Percentiles rank a stretch among this genome's conserved stretches.
Conservation (phyloP, 2,113 vertebrate species). For the Hystrix brachyura region DNA sequence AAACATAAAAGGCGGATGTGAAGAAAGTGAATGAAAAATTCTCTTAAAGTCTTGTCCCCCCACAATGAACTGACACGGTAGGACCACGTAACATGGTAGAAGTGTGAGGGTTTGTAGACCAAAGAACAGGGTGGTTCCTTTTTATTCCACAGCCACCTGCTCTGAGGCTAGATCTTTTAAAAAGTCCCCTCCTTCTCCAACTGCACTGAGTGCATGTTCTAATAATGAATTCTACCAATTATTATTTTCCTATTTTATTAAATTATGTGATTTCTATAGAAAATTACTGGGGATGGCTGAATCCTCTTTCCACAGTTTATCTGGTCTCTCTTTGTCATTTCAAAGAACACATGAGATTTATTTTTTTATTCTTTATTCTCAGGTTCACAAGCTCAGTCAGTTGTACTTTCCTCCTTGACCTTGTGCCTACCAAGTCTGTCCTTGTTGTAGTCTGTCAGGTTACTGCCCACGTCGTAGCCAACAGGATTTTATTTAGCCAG, state of each 20-base stretch:
- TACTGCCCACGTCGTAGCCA: background rate
- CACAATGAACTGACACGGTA: background rate
- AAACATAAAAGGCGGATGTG: background rate
- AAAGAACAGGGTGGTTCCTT: background rate
- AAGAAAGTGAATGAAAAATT: background rate
- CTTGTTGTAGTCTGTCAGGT: background rate
- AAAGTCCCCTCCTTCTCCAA: too few relatives aligned
- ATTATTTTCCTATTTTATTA: background rate
- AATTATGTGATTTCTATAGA: background rate
- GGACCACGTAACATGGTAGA: background rate
- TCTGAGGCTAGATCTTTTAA: background rate
- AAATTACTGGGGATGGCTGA: background rate
- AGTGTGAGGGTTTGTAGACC: background rate
- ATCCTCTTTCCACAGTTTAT: background rate
- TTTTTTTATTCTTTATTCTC: background rate
- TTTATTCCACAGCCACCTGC: background rate
- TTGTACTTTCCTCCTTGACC: background rate
- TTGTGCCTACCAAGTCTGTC: background rate
- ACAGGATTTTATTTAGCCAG: background rate
- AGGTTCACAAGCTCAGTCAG: background rate
- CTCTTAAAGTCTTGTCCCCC: background rate
- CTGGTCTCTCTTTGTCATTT: constrained; percentile 17
- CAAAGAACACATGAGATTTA: background rate
- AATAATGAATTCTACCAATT: background rate
- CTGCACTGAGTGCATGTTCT: background rate